Base-by-base conservation (phyloP, 2,888 invertebrate species). In the Protodeltote pygarga region DNA sequence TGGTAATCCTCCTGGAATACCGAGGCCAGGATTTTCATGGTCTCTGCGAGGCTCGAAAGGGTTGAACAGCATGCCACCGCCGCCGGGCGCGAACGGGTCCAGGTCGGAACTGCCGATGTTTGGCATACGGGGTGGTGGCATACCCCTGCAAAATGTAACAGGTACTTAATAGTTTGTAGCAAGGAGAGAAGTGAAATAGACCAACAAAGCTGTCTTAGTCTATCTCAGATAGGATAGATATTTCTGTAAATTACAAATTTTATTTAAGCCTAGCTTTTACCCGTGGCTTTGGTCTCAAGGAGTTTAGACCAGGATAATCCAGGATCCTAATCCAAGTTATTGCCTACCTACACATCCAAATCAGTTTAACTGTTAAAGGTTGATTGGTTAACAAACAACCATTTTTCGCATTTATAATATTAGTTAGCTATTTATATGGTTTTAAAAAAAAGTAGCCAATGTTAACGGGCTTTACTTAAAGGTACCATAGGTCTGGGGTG, bases 61-160 rank as follows among this genome's bases (percentile, higher is more conserved):
- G 71, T 95, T 94, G 83, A 95, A 96, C 9, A 97, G 73, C 96
- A 96, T 97, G 11, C 96, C 96, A 23, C 95, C 94, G 46, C 93
- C 92, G 25, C 86, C 87, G 8, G 86, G 80, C 1, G 88, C 93
- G 50, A 97, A 94, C 0, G 97, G 97, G 86, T 97, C 95, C 71
- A 98, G 85, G 83, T 98, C 97, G 40, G 94, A 93, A 25, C 95
- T 89, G 0, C 97, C 97, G 42, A 96, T 85, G 63, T 93, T 83
- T 3, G 83, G 80, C 39, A 86, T 57, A 25, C 77, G 78, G 3
- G 81, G 78, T 27, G 85, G 83, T 4, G 86, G 89, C 19, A 81
- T 58, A 17, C 83, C 82, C 90, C 91, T 90, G 69, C 2, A 69
- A 65, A 28, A 48, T 51, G 62, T 11, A 42, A 16, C 15, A 29